Percentiles rank a stretch among this genome's conserved stretches.
Conservation (phyloP, 1,140 invertebrate species). For the Akabosia matsudoensis region DNA sequence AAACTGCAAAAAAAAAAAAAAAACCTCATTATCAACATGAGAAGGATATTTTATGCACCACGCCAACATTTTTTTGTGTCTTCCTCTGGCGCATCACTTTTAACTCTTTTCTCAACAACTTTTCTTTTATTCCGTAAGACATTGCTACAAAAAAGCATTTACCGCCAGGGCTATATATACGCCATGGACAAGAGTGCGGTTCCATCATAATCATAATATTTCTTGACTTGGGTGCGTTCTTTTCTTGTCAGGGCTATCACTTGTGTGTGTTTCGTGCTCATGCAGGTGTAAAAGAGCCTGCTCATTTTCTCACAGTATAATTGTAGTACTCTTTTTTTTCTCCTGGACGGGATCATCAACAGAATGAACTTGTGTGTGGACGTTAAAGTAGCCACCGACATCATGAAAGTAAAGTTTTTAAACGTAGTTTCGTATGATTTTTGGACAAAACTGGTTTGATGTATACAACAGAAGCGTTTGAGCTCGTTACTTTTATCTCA, state of each 20-base stretch:
- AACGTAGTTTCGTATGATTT: too few relatives aligned
- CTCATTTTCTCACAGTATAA: neutral
- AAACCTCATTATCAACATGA: neutral
- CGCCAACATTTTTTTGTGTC: neutral
- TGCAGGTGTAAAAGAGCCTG: neutral
- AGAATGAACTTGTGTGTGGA: neutral
- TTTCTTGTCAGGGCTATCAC: too few relatives aligned
- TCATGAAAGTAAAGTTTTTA: too few relatives aligned
- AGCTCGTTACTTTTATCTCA: neutral
- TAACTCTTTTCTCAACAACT: conserved; percentile 16
- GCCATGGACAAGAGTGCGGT: too few relatives aligned
- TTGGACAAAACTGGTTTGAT: conserved; percentile 13
- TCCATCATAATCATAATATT: neutral
- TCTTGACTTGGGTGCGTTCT: neutral
- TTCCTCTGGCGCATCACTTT: neutral
- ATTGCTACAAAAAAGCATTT: neutral
- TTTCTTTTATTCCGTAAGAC: neutral
- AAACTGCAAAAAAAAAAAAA: neutral
- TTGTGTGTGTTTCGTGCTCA: too few relatives aligned
- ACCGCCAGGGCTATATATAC: neutral
- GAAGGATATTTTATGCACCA: neutral
- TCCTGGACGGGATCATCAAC: neutral
- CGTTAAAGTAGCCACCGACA: too few relatives aligned
- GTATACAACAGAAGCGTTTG: too few relatives aligned
- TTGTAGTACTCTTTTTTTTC: neutral